Percentiles rank a stretch among this genome's conserved stretches.
Conservation (phyloP, 2,113 vertebrate species). For the Lepidothrix coronata region DNA sequence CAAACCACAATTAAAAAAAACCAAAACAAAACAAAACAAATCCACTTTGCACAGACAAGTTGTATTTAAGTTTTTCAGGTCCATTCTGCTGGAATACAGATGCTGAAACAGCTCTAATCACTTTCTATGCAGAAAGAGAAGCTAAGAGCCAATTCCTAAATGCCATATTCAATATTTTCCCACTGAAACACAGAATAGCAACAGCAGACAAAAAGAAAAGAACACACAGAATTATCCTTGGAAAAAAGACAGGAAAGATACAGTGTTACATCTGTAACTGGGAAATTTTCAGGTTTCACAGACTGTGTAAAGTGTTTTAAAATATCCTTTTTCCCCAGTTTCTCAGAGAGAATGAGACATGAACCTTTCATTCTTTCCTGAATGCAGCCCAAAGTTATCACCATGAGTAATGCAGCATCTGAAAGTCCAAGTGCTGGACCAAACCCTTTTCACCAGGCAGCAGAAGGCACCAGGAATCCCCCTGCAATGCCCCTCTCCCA, state of each 20-base stretch:
- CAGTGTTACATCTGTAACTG: neutral
- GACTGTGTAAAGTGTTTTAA: neutral
- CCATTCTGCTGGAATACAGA: neutral
- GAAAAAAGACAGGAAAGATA: neutral
- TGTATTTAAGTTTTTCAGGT: neutral
- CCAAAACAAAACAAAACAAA: neutral
- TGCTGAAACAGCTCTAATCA: neutral
- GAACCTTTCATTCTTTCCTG: neutral
- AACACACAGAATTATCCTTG: neutral
- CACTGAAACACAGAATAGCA: neutral
- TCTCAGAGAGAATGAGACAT: neutral
- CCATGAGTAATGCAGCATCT: accelerated
- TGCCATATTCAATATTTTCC: neutral
- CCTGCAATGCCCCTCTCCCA: neutral
- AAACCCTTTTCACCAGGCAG: neutral
- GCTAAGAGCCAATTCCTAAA: neutral
- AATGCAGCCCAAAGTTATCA: neutral
- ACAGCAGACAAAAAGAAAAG: neutral
- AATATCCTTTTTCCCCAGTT: neutral
- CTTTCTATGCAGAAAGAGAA: neutral
- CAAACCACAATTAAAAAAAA: neutral
- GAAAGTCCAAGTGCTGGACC: neutral
- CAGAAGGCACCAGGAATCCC: too few species aligned
- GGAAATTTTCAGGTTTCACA: neutral
- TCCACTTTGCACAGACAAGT: neutral